Evolutionary conservation across 2,888 invertebrate species (phyloP).

Genomic region (Amaurobius ferox): DNA sequence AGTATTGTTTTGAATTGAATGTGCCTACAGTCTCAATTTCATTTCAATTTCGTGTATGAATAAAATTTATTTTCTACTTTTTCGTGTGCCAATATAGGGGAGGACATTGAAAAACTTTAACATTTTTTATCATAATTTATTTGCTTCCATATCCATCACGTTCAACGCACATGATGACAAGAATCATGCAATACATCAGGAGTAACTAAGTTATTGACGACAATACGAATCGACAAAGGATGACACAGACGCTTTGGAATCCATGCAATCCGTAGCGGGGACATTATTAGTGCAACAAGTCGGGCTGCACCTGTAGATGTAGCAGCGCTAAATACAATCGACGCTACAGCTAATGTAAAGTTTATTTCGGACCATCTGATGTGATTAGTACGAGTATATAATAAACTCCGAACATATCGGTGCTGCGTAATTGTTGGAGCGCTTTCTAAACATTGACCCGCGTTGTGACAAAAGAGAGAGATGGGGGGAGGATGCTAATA

Average conservation of each 20-base stretch:
- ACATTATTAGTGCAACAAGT: constrained; percentile 65
- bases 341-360: constrained; percentile 49
- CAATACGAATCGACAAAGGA: constrained; percentile 25
- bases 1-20: too few species aligned
- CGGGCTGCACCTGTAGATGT: constrained; percentile 46
- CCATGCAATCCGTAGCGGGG: constrained; percentile 6
- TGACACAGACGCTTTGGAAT: neutral
- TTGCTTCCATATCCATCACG: too few species aligned
- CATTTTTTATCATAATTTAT: too few species aligned
- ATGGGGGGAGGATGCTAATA: constrained; percentile 47
- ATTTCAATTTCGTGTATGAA: too few species aligned
- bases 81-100: too few species aligned
- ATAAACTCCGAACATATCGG: constrained; percentile 60
- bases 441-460: constrained; percentile 63
- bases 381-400: constrained; percentile 58
- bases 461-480: constrained; percentile 43
- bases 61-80: too few species aligned
- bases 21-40: too few species aligned
- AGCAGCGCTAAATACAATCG: constrained; percentile 15
- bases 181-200: constrained; percentile 1
- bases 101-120: too few species aligned
- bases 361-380: constrained; percentile 68
- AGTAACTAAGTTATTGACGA: constrained; percentile 23
- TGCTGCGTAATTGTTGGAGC: constrained; percentile 50
- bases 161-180: too few species aligned